phyloP scores from a whole-genome alignment of 2,113 vertebrate genomes.

The Dasyprocta punctata region DNA sequence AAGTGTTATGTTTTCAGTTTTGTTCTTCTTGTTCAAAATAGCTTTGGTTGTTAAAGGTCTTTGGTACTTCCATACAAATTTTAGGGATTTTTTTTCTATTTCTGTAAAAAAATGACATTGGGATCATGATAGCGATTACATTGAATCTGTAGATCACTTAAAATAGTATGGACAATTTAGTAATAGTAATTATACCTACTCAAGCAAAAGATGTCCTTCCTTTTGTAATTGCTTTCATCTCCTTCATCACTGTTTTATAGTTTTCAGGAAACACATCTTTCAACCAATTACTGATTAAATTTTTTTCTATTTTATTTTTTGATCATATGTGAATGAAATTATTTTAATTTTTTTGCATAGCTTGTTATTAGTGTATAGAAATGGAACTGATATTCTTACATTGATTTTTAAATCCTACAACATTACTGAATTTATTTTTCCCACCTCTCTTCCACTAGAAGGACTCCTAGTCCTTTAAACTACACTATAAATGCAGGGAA shows the following conservation, averaged over 20 bases:
- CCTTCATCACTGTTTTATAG: background rate
- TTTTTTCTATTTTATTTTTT: background rate
- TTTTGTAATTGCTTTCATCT: background rate
- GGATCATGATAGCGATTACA: background rate
- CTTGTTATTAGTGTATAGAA: background rate
- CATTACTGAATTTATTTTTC: background rate
- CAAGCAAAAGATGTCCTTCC: background rate
- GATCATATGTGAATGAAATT: background rate
- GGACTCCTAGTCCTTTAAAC: background rate
- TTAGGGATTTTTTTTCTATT: background rate
- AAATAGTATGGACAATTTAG: background rate
- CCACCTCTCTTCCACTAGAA: background rate
- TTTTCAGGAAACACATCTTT: background rate
- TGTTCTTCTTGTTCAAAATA: slow-evolving; percentile 27
- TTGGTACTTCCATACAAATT: background rate
- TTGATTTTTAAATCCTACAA: background rate
- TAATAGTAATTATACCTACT: background rate
- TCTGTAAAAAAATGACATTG: background rate
- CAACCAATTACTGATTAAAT: background rate
- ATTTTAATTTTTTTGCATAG: background rate
- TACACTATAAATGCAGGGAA: background rate
- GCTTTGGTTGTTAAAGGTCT: slow-evolving; percentile 11
- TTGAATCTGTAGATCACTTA: background rate
- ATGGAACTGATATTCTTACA: background rate
- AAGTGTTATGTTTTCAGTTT: background rate